Percentiles rank a stretch among this genome's conserved stretches.
Evolutionary conservation across 2,888 invertebrate species (phyloP).

Genomic region (Mythimna albipuncta): DNA sequence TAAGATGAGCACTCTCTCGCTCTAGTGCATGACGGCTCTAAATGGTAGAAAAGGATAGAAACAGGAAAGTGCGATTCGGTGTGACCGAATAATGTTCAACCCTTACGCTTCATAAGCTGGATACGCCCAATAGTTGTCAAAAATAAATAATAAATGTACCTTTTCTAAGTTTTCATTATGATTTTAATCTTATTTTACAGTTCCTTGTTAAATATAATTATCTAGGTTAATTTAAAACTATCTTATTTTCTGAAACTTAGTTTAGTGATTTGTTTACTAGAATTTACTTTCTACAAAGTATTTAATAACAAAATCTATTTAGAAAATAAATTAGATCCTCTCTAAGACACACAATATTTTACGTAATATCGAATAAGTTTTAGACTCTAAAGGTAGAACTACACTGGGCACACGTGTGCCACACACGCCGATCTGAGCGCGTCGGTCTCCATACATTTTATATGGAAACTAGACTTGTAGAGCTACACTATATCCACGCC

Average conservation of each 20-base stretch:
- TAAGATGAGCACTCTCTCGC: no score
- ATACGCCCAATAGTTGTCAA: conserved; percentile 4
- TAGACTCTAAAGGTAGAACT: no score
- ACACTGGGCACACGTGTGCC: no score
- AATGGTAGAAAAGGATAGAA: no score
- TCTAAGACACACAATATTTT: conserved; percentile 25
- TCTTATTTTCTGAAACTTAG: background rate
- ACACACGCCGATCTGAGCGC: no score
- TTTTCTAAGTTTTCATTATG: background rate
- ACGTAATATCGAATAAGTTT: background rate
- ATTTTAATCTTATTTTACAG: conserved; percentile 33
- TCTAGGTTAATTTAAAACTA: conserved; percentile 6
- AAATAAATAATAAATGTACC: background rate
- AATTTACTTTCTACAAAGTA: conserved; percentile 15
- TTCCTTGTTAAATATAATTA: conserved; percentile 7
- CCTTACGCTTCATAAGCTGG: background rate
- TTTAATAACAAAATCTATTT: conserved; percentile 26
- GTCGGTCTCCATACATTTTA: no score
- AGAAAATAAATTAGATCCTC: conserved; percentile 18
- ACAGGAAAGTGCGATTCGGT: no score
- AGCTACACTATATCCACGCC: no score
- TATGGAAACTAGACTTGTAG: no score
- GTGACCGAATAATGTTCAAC: no score
- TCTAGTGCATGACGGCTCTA: no score
- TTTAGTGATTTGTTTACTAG: conserved; percentile 19